Percentiles rank a stretch among this genome's conserved stretches.
phyloP scores from a whole-genome alignment of 2,113 vertebrate genomes.

The Rostratula benghalensis region DNA sequence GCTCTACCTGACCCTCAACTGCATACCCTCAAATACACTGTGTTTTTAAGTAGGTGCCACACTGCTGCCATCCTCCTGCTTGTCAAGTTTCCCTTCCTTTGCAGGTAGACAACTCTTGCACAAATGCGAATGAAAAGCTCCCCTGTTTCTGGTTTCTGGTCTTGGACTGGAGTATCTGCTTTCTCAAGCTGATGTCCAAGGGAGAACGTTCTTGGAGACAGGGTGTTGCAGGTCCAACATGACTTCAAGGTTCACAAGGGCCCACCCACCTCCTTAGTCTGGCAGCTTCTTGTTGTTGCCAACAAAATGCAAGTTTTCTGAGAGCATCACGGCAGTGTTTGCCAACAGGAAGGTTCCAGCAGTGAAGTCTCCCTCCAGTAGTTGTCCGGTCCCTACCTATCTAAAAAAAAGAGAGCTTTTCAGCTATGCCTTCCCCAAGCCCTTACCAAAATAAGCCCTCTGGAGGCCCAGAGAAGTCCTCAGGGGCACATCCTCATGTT shows the following conservation, averaged over 20 bases:
- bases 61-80: background rate
- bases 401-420: background rate
- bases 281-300: background rate
- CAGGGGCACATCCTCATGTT: background rate
- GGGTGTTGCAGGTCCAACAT: background rate
- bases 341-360: background rate
- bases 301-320: background rate
- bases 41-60: background rate
- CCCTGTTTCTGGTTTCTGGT: background rate
- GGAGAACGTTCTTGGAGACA: background rate
- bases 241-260: background rate
- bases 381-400: background rate
- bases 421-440: background rate
- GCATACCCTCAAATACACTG: background rate
- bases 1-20: background rate
- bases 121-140: background rate
- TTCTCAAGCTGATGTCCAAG: background rate
- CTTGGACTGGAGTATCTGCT: background rate
- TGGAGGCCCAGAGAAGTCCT: background rate
- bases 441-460: background rate
- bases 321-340: accelerated
- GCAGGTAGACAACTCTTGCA: background rate
- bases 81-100: background rate
- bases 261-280: background rate
- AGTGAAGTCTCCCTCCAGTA: background rate